These are phyloP conservation scores for Clamator glandarius DNA, from an alignment of 2,797 vertebrate genomes.

Conservation along the genomic window DNA sequence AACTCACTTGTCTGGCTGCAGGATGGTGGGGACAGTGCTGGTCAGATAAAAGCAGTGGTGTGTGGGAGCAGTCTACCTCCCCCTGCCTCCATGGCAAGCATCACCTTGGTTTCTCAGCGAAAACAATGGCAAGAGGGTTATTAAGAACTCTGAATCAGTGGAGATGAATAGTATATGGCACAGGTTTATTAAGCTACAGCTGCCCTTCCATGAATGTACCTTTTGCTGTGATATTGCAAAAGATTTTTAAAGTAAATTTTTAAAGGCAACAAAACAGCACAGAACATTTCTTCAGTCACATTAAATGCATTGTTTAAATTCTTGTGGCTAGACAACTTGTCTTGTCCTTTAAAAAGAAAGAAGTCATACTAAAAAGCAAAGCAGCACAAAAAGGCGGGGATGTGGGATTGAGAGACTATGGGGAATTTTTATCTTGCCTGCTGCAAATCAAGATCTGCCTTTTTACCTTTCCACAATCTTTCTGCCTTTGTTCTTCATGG, in stretches of 20 bases:
- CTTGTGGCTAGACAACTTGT: slow-evolving; percentile 64
- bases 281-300: slow-evolving; percentile 37
- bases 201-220: neutral
- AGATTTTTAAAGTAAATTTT: neutral
- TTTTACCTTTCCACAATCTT: slow-evolving; percentile 38
- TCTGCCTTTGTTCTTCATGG: slow-evolving; percentile 10
- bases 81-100: neutral
- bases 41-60: accelerated
- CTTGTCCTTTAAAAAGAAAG: slow-evolving; percentile 23
- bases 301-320: slow-evolving; percentile 66
- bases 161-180: neutral
- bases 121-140: neutral
- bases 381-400: neutral
- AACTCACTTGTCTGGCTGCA: neutral
- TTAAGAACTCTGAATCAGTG: neutral
- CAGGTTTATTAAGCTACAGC: neutral
- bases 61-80: accelerated
- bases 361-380: neutral
- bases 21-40: neutral
- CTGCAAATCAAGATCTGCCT: slow-evolving; percentile 33
- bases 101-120: neutral
- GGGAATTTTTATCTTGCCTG: slow-evolving; percentile 1
- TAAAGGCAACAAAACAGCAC: slow-evolving; percentile 13
- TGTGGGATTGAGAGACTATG: neutral
- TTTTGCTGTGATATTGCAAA: neutral